Evolutionary conservation across 2,888 invertebrate genomes (phyloP), one percentile per base, ranked within the genome.

Genomic region (Rhingia rostrata): DNA sequence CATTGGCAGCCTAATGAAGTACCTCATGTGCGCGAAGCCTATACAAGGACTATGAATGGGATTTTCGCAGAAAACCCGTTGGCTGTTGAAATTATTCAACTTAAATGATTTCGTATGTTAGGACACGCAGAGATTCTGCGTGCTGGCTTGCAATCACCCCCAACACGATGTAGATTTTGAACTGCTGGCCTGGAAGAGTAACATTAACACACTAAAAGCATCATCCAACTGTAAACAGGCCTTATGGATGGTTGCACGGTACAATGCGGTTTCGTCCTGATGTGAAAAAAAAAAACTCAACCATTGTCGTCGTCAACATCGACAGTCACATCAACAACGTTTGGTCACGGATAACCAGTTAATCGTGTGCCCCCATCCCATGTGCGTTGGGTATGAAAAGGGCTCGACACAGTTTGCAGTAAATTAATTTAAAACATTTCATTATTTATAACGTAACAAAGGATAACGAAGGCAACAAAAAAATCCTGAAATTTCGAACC

Each of bases 351-450:
- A 72, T 72, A 77, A 77, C 81, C 66, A 60, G 70, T 63, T 67
- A 77, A 78, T 73, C 73, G 64, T 75, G 58, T 77, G 77, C 12
- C 60, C 47, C 56, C 30, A 45, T 35, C 12, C 47, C 22, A 3
- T 12, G 14, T 22, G 4, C 14, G 22, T 14, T 14, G 51, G 61
- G 32, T 9, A 12, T 33, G 33, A 39, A 7, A n/a, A 33, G 54
- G 51, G 39, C 39, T 54, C 30, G 53, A 22, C 60, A 74, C 83
- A 51, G 69, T 73, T 79, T 58, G 22, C 22, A 67, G 73, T 75
- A 84, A 22, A 84, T 84, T 84, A 75, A 84, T 80, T 84, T 84
- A 80, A 80, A 60, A 60, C 66, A 70, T 79, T 79, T 69, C 69
- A 79, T 79, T 69, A 83, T 82, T 72, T 60, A 66, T 64, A 32